Percentiles rank a stretch among this genome's conserved stretches.
Conservation (phyloP, 2,113 vertebrate species). For the Syngnathus floridae region DNA sequence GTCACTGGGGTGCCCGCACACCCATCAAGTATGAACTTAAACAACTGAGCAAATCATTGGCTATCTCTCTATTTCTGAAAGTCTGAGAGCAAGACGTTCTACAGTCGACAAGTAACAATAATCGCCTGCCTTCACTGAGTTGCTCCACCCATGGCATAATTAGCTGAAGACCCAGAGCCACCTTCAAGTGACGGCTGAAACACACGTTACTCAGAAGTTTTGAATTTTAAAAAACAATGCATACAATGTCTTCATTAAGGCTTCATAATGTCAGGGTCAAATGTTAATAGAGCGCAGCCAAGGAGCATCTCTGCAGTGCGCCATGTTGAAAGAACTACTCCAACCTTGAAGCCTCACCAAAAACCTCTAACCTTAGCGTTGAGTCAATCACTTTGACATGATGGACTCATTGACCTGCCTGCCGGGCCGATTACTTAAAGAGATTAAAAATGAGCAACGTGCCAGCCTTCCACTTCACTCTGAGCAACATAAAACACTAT, state of each 20-base stretch:
- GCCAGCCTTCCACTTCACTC: constrained; percentile 55
- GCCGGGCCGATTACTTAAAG: constrained; percentile 58
- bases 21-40: too few species aligned
- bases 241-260: neutral
- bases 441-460: constrained; percentile 64
- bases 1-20: too few species aligned
- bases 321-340: constrained; percentile 14
- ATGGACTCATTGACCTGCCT: constrained; percentile 30
- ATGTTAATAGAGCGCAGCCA: neutral
- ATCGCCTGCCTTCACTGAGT: too few species aligned
- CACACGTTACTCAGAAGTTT: neutral
- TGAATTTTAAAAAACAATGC: neutral
- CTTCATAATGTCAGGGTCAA: neutral
- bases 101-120: too few species aligned
- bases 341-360: constrained; percentile 7
- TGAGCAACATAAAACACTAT: constrained; percentile 38
- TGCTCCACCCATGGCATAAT: neutral
- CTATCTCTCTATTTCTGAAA: too few species aligned
- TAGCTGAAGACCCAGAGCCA: too few species aligned
- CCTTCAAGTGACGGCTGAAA: too few species aligned
- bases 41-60: too few species aligned
- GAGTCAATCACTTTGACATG: constrained; percentile 43
- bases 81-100: too few species aligned
- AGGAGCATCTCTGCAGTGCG: constrained; percentile 9
- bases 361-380: constrained; percentile 16